These are phyloP conservation scores for Embidobia sp. DNA, from an alignment of 2,888 invertebrate genomes.

Conservation along the genomic window DNA sequence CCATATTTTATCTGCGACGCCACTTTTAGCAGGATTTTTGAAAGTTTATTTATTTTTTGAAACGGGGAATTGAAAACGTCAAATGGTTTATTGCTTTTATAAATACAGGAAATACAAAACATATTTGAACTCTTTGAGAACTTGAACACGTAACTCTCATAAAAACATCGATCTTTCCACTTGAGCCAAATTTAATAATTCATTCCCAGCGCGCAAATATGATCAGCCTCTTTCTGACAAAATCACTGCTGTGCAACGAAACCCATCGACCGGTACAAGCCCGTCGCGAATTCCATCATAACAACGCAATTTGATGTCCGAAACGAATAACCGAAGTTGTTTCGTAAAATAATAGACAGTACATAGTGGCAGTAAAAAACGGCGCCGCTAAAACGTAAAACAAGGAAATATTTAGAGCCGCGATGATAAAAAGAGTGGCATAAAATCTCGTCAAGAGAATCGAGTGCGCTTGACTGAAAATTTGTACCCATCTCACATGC, in stretches of 20 bases:
- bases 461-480: constrained; percentile 51
- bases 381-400: constrained; percentile 36
- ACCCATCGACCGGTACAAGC: constrained; percentile 1
- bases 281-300: constrained; percentile 15
- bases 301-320: constrained; percentile 27
- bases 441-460: constrained; percentile 56
- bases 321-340: constrained; percentile 35
- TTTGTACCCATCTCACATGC: constrained; percentile 41
- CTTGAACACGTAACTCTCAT: background rate
- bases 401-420: constrained; percentile 49
- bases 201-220: constrained; percentile 21
- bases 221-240: constrained; percentile 13
- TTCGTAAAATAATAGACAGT: constrained; percentile 39
- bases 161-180: background rate
- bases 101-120: background rate
- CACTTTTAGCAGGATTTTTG: too few species aligned
- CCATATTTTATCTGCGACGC: too few species aligned
- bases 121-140: background rate
- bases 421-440: constrained; percentile 38
- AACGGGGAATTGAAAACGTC: too few species aligned
- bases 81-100: background rate
- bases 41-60: too few species aligned
- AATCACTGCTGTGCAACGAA: constrained; percentile 3
- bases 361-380: constrained; percentile 11
- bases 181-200: constrained; percentile 24